Conservation (phyloP, 2,888 invertebrate species). For the Dastarcus helophoroides region DNA sequence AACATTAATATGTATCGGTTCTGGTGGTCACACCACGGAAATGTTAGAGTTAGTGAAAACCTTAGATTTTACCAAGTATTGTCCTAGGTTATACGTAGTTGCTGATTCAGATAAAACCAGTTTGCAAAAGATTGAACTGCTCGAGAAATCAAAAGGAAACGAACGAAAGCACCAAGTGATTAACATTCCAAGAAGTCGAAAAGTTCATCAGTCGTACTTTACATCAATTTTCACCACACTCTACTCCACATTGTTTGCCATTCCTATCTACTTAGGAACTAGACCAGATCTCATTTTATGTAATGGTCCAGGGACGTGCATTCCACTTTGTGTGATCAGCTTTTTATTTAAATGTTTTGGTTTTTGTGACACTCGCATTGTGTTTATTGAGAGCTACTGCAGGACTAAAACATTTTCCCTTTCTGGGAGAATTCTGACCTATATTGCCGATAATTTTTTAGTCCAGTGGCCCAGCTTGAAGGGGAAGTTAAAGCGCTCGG, state of each 20-base stretch:
- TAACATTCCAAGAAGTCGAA: conserved; percentile 70
- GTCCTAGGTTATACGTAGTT: conserved; percentile 65
- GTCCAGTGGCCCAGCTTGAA: conserved; percentile 87
- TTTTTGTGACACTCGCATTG: conserved; percentile 56
- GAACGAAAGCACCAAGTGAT: conserved; percentile 43
- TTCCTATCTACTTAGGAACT: conserved; percentile 56
- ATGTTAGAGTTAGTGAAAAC: conserved; percentile 62
- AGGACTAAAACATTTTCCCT: conserved; percentile 82
- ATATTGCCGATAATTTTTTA: conserved; percentile 72
- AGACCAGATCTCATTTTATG: conserved; percentile 75
- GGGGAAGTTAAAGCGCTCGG: conserved; percentile 51
- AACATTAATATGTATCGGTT: conserved; percentile 58
- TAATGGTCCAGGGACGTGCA: conserved; percentile 95
- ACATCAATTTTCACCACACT: conserved; percentile 71
- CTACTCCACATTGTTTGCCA: conserved; percentile 52
- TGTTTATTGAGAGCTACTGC: conserved; percentile 93
- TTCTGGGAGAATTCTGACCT: conserved; percentile 75
- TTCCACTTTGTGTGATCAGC: conserved; percentile 76
- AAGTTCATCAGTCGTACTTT: conserved; percentile 76
- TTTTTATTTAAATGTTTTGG: conserved; percentile 61
- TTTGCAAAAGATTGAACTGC: conserved; percentile 49
- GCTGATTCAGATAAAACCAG: conserved; percentile 72
- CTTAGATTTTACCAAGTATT: conserved; percentile 52
- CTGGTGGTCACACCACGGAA: conserved; percentile 94
- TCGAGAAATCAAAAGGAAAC: conserved; percentile 32